Evolutionary conservation across 2,888 invertebrate genomes (phyloP).

Genomic region (Panzeria rudis): DNA sequence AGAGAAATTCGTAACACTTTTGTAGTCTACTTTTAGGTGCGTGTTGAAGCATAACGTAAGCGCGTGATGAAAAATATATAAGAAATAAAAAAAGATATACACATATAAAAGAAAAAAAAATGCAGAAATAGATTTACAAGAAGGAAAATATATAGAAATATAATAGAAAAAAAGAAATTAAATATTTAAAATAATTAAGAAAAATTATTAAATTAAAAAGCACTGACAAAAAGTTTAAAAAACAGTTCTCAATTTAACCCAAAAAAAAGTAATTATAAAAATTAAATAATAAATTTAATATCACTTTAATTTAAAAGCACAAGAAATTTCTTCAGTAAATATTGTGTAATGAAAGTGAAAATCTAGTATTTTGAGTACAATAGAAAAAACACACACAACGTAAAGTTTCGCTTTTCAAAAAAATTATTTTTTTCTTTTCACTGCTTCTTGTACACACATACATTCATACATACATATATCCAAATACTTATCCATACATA

Average conservation of each 20-base stretch:
- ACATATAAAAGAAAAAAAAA: conserved; percentile 39
- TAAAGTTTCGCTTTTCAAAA: conserved; percentile 64
- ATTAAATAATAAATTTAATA: conserved; percentile 49
- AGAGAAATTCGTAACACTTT: conserved; percentile 75
- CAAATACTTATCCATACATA: background rate
- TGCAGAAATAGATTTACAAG: conserved; percentile 36
- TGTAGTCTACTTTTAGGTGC: conserved; percentile 83
- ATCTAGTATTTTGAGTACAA: conserved; percentile 70
- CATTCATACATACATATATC: conserved; percentile 5
- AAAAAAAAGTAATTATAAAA: conserved; percentile 44
- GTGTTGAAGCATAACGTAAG: conserved; percentile 77
- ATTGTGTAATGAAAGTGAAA: conserved; percentile 79
- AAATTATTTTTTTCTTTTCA: conserved; percentile 40
- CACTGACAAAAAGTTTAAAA: conserved; percentile 41
- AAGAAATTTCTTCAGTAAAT: conserved; percentile 67
- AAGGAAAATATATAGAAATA: conserved; percentile 26
- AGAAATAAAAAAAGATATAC: conserved; percentile 61
- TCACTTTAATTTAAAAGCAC: conserved; percentile 1
- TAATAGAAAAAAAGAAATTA: conserved; percentile 53
- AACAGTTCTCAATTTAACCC: background rate
- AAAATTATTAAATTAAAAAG: conserved; percentile 49
- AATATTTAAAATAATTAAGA: conserved; percentile 40
- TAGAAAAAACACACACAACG: conserved; percentile 50
- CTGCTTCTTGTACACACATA: conserved; percentile 54
- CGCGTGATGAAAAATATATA: conserved; percentile 72